Conservation (phyloP, 2,113 vertebrate genomes). For the Pica pica region DNA sequence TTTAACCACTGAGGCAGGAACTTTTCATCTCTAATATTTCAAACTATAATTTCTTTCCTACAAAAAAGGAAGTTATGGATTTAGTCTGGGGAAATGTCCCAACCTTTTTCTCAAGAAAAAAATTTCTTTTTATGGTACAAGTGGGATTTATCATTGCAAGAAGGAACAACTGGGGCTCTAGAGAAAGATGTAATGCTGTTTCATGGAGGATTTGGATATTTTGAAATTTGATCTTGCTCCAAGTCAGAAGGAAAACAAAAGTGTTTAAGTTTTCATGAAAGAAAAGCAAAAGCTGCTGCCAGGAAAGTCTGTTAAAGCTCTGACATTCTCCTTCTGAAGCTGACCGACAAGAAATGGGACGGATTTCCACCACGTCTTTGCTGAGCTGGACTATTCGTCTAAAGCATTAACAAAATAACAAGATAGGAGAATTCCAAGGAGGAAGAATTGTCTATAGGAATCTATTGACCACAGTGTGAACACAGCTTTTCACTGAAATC, state of each 20-base stretch:
- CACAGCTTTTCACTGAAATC: slow-evolving; percentile 26
- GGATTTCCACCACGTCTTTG: neutral
- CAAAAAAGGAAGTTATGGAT: neutral
- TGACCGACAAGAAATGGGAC: neutral
- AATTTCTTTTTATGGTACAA: neutral
- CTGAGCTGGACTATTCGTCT: neutral
- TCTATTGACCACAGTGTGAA: slow-evolving; percentile 1
- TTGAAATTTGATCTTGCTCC: slow-evolving; percentile 34
- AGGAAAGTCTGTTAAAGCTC: neutral
- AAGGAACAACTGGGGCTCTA: neutral
- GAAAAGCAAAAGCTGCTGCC: neutral
- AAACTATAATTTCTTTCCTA: neutral
- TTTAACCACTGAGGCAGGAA: neutral
- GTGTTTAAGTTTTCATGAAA: neutral
- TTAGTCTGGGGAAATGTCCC: neutral
- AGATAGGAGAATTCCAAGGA: neutral
- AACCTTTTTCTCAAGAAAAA: neutral
- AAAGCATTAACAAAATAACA: neutral
- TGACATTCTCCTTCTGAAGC: neutral
- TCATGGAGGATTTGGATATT: slow-evolving; percentile 48
- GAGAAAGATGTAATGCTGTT: neutral
- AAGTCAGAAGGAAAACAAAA: slow-evolving; percentile 32
- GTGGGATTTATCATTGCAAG: neutral
- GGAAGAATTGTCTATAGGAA: neutral
- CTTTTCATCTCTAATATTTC: neutral